These are phyloP conservation scores for Cetonia aurata DNA, from an alignment of 2,888 invertebrate genomes.

Conservation along the genomic window DNA sequence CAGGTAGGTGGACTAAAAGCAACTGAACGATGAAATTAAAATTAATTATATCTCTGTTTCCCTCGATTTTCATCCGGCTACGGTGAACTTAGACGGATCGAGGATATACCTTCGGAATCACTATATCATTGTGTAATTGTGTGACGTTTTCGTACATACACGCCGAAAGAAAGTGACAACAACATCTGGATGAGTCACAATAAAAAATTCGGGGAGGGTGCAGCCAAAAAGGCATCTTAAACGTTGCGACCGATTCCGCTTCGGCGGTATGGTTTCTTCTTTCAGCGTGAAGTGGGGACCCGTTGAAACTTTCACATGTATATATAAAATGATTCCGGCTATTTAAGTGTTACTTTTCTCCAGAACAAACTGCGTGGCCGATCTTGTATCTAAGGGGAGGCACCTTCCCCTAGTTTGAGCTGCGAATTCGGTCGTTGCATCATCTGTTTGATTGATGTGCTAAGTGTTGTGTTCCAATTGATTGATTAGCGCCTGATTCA, in stretches of 20 bases:
- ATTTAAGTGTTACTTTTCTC: slow-evolving; percentile 66
- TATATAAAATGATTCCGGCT: slow-evolving; percentile 67
- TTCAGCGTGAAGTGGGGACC: slow-evolving; percentile 61
- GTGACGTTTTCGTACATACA: neutral
- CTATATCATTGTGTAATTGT: slow-evolving; percentile 14
- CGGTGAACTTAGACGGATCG: neutral
- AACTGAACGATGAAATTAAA: slow-evolving; percentile 9
- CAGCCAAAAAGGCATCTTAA: slow-evolving; percentile 35
- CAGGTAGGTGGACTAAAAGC: slow-evolving; percentile 1
- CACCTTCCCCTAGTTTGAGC: slow-evolving; percentile 8
- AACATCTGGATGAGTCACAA: slow-evolving; percentile 35
- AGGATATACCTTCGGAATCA: neutral
- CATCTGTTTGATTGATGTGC: no score
- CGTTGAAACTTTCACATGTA: slow-evolving; percentile 65
- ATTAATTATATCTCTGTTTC: slow-evolving; percentile 12
- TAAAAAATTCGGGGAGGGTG: slow-evolving; percentile 9
- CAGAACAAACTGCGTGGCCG: slow-evolving; percentile 36
- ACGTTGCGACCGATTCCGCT: slow-evolving; percentile 25
- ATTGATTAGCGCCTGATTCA: no score
- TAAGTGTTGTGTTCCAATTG: no score
- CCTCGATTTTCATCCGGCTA: neutral
- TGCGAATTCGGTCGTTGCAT: neutral
- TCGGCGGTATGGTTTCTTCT: slow-evolving; percentile 29
- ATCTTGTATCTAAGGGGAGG: neutral
- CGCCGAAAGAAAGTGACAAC: slow-evolving; percentile 41